Conservation (phyloP, 2,797 vertebrate species). For the Oreortyx pictus region DNA sequence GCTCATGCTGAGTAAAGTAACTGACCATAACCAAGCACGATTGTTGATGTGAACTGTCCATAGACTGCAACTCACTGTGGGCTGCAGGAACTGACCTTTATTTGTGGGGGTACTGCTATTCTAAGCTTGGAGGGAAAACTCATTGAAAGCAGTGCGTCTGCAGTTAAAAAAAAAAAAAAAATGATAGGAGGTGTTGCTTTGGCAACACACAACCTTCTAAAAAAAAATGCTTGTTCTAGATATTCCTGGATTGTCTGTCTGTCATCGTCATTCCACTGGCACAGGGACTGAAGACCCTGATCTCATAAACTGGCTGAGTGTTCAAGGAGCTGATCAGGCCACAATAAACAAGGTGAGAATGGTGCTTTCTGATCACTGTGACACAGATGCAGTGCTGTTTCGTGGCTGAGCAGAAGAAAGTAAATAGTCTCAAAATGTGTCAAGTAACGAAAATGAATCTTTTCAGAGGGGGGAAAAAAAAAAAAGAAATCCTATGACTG, state of each 20-base stretch:
- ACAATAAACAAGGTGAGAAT: constrained; percentile 88
- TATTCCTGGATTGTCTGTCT: constrained; percentile 76
- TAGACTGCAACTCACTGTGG: neutral
- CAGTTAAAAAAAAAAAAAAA: neutral
- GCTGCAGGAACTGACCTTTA: neutral
- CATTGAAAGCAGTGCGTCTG: neutral
- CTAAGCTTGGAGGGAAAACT: neutral
- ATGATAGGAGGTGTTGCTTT: constrained; percentile 19
- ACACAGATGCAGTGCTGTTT: neutral
- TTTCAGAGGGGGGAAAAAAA: neutral
- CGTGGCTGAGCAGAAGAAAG: neutral
- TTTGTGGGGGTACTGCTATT: neutral
- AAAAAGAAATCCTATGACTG: neutral
- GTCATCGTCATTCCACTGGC: constrained; percentile 65
- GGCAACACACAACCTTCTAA: neutral
- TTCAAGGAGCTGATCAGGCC: constrained; percentile 89
- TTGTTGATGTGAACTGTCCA: neutral
- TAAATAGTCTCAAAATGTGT: neutral
- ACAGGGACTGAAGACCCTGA: constrained; percentile 81
- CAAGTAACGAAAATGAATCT: neutral
- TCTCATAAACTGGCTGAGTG: constrained; percentile 88
- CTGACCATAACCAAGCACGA: neutral
- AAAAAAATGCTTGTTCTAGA: constrained; percentile 77
- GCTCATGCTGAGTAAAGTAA: neutral
- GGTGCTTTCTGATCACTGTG: neutral